Conservation (phyloP, 2,113 vertebrate genomes). For the Rhagologus leucostigma region DNA sequence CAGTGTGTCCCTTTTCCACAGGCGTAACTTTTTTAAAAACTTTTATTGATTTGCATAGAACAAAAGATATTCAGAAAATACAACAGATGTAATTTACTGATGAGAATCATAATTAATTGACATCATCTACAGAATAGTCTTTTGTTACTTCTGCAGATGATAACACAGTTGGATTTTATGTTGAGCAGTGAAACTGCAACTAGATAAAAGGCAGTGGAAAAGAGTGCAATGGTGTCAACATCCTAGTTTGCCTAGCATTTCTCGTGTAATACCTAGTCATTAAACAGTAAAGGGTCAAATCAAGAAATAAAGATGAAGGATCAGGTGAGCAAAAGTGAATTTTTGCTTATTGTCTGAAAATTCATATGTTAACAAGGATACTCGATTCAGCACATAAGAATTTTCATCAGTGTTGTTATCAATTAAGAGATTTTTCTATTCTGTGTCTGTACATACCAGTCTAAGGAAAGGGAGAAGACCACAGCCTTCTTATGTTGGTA, state of each 20-base stretch:
- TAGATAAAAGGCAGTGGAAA: not conserved
- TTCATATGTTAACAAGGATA: not conserved
- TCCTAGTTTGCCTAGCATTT: not conserved
- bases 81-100: not conserved
- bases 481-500: not conserved
- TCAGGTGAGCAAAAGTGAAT: not conserved
- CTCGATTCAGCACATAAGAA: fast-evolving
- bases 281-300: not conserved
- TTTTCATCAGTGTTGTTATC: not conserved
- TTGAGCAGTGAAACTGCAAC: not conserved
- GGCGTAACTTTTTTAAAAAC: not conserved
- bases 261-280: not conserved
- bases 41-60: not conserved
- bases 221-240: not conserved
- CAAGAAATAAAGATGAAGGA: not conserved
- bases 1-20: not conserved
- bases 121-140: not conserved
- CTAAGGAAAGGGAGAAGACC: not conserved
- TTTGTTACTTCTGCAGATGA: not conserved
- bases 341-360: not conserved
- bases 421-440: not conserved
- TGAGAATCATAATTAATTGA: not conserved
- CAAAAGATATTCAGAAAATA: not conserved
- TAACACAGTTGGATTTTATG: not conserved
- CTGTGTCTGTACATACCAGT: not conserved